Conservation (phyloP, 1,140 invertebrate genomes). For the Drosophila nannoptera region DNA sequence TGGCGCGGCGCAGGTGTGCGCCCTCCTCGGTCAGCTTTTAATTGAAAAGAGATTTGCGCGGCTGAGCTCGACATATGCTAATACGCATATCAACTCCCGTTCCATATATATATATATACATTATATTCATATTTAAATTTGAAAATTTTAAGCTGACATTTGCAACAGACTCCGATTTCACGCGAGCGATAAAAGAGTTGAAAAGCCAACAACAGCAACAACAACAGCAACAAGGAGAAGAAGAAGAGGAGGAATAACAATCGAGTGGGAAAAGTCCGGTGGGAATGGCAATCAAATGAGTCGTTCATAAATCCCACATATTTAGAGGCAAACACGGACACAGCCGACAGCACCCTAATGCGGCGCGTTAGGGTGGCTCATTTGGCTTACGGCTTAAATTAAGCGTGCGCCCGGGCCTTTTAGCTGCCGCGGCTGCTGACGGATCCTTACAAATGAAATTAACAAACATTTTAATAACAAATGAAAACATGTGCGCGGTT, state of each 20-base stretch:
- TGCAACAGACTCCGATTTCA: neutral
- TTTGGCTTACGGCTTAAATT: slow-evolving; percentile 76
- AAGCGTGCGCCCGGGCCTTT: slow-evolving; percentile 64
- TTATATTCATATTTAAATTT: slow-evolving; percentile 38
- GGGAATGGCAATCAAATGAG: slow-evolving; percentile 50
- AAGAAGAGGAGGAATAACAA: too few species aligned
- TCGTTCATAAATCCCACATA: slow-evolving; percentile 74
- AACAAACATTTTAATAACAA: slow-evolving; percentile 79
- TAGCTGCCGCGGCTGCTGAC: slow-evolving; percentile 58
- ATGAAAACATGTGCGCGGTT: slow-evolving; percentile 79
- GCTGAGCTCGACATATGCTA: neutral
- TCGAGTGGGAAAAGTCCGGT: neutral
- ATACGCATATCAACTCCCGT: neutral
- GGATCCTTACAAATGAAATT: slow-evolving; percentile 74
- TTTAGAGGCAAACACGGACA: slow-evolving; percentile 73
- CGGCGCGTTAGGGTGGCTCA: neutral
- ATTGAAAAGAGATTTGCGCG: neutral
- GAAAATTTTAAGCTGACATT: slow-evolving; percentile 65
- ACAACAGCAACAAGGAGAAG: neutral
- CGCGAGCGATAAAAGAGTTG: slow-evolving; percentile 18
- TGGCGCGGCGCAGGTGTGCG: neutral
- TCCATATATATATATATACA: neutral
- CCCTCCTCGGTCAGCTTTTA: neutral
- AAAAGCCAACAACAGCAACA: slow-evolving; percentile 25
- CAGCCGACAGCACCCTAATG: neutral